These are phyloP conservation scores for Tipula confusa DNA, from an alignment of 2,888 invertebrate species.

Conservation along the genomic window DNA sequence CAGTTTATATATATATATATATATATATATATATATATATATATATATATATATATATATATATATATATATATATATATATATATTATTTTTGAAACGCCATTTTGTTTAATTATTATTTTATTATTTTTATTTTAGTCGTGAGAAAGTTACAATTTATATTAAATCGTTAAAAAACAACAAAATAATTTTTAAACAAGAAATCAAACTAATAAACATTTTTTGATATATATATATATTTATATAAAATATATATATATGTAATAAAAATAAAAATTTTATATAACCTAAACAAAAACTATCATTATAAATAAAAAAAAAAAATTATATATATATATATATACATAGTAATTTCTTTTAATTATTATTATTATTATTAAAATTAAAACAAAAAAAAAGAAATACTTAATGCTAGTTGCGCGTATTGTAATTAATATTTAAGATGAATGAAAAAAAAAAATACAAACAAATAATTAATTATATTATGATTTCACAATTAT, in stretches of 20 bases:
- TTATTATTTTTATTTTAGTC: not conserved
- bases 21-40: too few relatives aligned
- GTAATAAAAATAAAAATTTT: conserved; percentile 21
- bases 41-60: too few relatives aligned
- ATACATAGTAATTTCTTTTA: not conserved
- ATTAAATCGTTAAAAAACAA: conserved; percentile 30
- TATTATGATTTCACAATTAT: conserved; percentile 3
- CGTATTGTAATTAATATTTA: conserved; percentile 30
- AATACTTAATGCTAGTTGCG: conserved; percentile 35
- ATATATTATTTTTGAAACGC: conserved; percentile 14
- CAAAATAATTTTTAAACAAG: conserved; percentile 28
- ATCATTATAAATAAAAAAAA: conserved; percentile 26
- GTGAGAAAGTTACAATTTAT: conserved; percentile 30
- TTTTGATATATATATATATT: not conserved
- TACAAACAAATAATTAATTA: not conserved
- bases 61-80: too few relatives aligned
- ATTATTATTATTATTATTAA: conserved; percentile 32
- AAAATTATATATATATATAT: not conserved
- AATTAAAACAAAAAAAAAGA: conserved; percentile 26
- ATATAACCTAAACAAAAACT: not conserved
- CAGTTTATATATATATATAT: too few relatives aligned
- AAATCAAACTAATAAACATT: conserved; percentile 21
- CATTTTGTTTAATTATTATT: not conserved
- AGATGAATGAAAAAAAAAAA: not conserved
- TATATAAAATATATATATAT: conserved; percentile 6